Percentiles rank a stretch among this genome's conserved stretches.
phyloP scores from a whole-genome alignment of 2,797 vertebrate genomes.

The Gadopsis marmoratus region DNA sequence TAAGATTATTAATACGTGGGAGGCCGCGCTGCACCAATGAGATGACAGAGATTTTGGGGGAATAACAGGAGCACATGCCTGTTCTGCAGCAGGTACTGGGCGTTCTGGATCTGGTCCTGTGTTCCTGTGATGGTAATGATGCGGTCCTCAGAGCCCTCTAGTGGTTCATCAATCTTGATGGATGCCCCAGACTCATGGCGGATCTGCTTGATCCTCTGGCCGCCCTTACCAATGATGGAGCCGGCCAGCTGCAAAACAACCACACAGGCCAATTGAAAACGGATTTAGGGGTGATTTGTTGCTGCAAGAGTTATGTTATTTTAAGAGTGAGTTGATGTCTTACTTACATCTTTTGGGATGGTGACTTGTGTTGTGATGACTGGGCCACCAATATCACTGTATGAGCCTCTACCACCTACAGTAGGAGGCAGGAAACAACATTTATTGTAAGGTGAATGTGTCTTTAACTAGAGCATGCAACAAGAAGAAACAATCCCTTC shows the following conservation, averaged over 20 bases:
- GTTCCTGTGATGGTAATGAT: conserved; percentile 99
- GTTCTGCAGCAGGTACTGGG: conserved; percentile 99
- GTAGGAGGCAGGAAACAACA: conserved; percentile 10
- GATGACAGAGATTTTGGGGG: neutral
- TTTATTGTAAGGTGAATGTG: neutral
- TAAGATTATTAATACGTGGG: neutral
- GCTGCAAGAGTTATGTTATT: neutral
- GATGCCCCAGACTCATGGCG: conserved; percentile 98
- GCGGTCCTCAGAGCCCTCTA: conserved; percentile 98
- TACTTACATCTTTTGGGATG: conserved; percentile 98
- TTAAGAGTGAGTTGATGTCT: neutral
- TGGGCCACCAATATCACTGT: conserved; percentile 96
- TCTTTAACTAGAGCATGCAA: conserved; percentile 21
- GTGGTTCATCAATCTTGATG: conserved; percentile 98
- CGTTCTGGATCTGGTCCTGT: conserved; percentile 99
- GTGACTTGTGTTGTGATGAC: conserved; percentile 99
- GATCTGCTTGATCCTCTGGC: conserved; percentile 99
- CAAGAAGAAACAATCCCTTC: conserved; percentile 35
- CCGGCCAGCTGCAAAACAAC: conserved; percentile 90
- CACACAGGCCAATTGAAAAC: neutral
- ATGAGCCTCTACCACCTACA: conserved; percentile 93
- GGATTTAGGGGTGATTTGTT: neutral
- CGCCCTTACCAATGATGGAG: conserved; percentile 98
- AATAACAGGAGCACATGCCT: conserved; percentile 86
- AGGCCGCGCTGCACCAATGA: conserved; percentile 4